Conservation (phyloP, 1,140 invertebrate genomes). For the Zaprionus tsacasi region DNA sequence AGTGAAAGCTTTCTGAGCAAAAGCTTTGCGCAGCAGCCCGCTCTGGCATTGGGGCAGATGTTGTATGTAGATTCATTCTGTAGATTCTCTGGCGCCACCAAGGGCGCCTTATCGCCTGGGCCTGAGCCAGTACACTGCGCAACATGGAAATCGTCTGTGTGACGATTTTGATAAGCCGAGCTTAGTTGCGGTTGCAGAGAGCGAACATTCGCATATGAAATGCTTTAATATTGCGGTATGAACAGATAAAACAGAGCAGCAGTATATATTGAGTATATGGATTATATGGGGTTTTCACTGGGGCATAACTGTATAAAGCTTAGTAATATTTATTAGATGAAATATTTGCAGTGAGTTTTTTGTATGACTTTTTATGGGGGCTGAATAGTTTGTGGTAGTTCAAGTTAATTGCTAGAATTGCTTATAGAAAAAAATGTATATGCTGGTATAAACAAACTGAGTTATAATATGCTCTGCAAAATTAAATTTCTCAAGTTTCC, state of each 20-base stretch:
- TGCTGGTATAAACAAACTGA: too few species aligned
- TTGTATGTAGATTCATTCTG: not conserved
- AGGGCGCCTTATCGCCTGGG: slow-evolving; percentile 5
- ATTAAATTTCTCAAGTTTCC: too few species aligned
- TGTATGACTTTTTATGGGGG: too few species aligned
- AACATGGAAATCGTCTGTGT: not conserved
- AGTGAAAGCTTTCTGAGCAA: slow-evolving; percentile 61
- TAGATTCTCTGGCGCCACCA: slow-evolving; percentile 58
- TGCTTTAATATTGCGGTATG: not conserved
- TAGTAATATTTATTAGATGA: too few species aligned
- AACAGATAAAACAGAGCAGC: not conserved
- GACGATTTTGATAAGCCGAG: not conserved
- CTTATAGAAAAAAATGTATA: too few species aligned
- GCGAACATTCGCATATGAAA: not conserved
- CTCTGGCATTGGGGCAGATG: not conserved
- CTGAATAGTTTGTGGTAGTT: too few species aligned
- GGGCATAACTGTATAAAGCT: too few species aligned
- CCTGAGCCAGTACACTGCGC: not conserved
- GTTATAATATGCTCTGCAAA: too few species aligned
- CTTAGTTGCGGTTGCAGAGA: slow-evolving; percentile 4
- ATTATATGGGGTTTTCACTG: not conserved
- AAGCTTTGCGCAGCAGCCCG: slow-evolving; percentile 58
- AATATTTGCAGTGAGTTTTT: too few species aligned
- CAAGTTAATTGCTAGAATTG: too few species aligned
- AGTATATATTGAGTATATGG: not conserved